Conservation (phyloP, 2,888 invertebrate species). For the Sinohyriopsis cumingii region DNA sequence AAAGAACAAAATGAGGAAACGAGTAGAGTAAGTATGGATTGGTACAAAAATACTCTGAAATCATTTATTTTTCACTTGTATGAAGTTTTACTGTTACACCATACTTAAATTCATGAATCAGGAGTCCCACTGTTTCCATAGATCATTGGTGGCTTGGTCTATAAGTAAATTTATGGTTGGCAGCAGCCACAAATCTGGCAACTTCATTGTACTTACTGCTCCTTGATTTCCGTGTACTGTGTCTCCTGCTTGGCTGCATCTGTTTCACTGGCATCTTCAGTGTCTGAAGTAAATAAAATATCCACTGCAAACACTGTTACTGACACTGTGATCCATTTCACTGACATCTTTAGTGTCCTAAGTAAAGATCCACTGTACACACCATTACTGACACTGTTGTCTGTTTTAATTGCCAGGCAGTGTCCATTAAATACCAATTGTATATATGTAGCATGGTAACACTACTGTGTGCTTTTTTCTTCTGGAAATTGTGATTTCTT, state of each 20-base stretch:
- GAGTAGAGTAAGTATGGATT: background rate
- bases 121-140: no score
- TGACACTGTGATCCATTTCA: no score
- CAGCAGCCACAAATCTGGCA: background rate
- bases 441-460: no score
- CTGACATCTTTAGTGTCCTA: no score
- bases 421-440: no score
- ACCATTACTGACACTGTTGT: no score
- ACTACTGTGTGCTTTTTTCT: no score
- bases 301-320: background rate
- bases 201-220: slow-evolving; percentile 80
- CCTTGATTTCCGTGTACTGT: slow-evolving; percentile 86
- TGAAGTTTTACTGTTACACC: slow-evolving; percentile 10
- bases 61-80: background rate
- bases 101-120: no score
- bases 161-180: background rate
- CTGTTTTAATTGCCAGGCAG: no score
- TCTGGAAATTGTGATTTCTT: no score
- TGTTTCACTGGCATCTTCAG: slow-evolving; percentile 97
- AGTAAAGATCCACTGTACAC: no score
- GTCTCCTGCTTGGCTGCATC: slow-evolving; percentile 86
- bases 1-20: no score
- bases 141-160: slow-evolving; percentile 21
- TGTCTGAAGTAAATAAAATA: slow-evolving; percentile 77
- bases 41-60: slow-evolving; percentile 1